These are phyloP conservation scores for Coleophora deauratella DNA, from an alignment of 2,888 invertebrate species.

Conservation along the genomic window DNA sequence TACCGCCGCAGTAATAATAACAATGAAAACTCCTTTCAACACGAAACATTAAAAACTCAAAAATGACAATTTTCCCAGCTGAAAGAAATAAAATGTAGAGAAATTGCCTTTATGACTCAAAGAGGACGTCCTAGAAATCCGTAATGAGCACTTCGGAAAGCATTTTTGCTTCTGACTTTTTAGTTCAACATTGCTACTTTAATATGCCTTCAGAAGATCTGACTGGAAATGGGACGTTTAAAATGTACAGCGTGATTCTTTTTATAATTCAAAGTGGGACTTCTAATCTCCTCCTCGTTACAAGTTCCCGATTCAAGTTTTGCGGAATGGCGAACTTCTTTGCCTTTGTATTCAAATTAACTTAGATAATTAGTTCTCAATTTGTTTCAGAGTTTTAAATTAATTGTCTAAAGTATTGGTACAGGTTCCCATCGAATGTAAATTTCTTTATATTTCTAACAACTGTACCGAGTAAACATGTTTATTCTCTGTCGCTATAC, in stretches of 20 bases:
- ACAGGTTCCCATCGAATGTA: too few species aligned
- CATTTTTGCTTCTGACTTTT: constrained; percentile 26
- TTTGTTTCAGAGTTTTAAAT: background rate
- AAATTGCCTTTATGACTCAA: constrained; percentile 45
- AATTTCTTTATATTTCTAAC: too few species aligned
- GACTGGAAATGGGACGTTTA: constrained; percentile 15
- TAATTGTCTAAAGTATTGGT: background rate
- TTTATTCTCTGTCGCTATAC: too few species aligned
- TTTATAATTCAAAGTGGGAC: constrained; percentile 3
- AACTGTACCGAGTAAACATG: too few species aligned
- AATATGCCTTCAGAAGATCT: constrained; percentile 23
- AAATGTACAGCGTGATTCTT: constrained; percentile 7
- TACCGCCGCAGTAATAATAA: too few species aligned
- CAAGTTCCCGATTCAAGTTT: background rate
- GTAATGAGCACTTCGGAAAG: constrained; percentile 43
- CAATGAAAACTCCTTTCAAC: too few species aligned
- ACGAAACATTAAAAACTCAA: background rate
- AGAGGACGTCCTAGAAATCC: constrained; percentile 32
- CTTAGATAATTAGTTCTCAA: background rate
- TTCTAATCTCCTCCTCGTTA: background rate
- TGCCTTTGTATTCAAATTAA: background rate
- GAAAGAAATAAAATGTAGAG: constrained; percentile 28
- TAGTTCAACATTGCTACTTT: constrained; percentile 25
- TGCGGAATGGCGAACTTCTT: background rate
- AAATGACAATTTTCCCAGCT: constrained; percentile 13